Evolutionary conservation across 2,888 invertebrate species (phyloP).

Genomic region (Sepioteuthis lessoniana): DNA sequence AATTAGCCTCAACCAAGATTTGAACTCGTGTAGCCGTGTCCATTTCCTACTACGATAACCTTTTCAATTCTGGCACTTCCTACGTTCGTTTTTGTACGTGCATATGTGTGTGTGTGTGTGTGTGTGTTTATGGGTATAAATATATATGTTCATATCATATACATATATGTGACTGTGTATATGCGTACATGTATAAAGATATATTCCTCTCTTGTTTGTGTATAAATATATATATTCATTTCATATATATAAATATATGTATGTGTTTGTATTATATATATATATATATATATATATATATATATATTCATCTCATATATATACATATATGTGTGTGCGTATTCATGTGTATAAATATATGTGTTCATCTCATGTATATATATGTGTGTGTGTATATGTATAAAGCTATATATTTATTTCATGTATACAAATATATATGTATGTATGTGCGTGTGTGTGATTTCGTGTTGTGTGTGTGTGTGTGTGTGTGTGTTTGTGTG

Average conservation of each 20-base stretch:
- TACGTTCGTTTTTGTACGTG: too few relatives aligned
- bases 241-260: not conserved
- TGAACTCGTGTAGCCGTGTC: too few relatives aligned
- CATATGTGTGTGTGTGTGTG: not conserved
- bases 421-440: not conserved
- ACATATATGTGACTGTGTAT: too few relatives aligned
- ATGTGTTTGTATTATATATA: not conserved
- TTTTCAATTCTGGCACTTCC: too few relatives aligned
- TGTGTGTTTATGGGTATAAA: not conserved
- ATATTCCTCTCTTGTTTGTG: too few relatives aligned
- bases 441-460: not conserved
- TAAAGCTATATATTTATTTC: not conserved
- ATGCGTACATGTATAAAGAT: too few relatives aligned
- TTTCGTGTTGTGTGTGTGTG: not conserved
- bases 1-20: too few relatives aligned
- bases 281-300: slow-evolving; percentile 36
- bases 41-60: too few relatives aligned
- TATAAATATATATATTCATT: too few relatives aligned
- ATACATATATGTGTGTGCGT: not conserved
- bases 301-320: not conserved
- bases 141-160: too few relatives aligned
- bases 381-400: not conserved
- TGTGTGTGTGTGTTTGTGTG: too few relatives aligned
- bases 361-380: not conserved
- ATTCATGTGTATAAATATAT: not conserved